Base-by-base conservation (phyloP, 1,140 invertebrate species). In the Apis cerana region DNA sequence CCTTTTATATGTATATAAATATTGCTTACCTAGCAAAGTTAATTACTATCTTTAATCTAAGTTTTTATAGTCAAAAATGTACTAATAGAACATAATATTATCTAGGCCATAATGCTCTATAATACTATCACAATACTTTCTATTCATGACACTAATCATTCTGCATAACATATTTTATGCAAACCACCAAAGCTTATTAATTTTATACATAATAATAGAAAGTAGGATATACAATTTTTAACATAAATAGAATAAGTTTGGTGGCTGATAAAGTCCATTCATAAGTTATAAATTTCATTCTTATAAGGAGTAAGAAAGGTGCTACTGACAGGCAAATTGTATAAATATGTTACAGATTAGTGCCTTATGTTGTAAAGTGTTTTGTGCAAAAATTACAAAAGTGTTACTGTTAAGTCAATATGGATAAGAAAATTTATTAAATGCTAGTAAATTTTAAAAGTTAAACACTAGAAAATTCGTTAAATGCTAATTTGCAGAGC, bases 61-160 rank as follows among this genome's bases (percentile, higher is more conserved):
- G 11, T 82, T 90, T 88, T 88, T 80, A 84, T 82, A 87, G 83
- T 84, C 86, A 87, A 88, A 90, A 81, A 85, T 85, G 59, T 83
- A 91, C 88, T 90, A 90, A 82, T 85, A 81, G 82, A 85, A 90
- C 83, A 76, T 86, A 70, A 80, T 84, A 68, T 91, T 91, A 90
- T 91, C 90, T 90, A 92, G 88, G 88, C 87, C 91, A 89, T 88
- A 92, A 92, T 92, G 89, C 91, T 93, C 92, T 93, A 93, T 93
- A 92, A 87, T 85, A 89, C 91, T 93, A 92, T 90, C 15, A 70
- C 81, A 56, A 82, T 84, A 90, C 79, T 83, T 65, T 83, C 83
- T 85, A 91, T 85, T 90, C 79, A 86, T 89, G 87, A 75, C 88
- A 90, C 89, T 90, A 90, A 86, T 89, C 82, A 86, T 87, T 90